These are phyloP conservation scores for Liopterus haemorrhoidalis DNA, from an alignment of 2,888 invertebrate species.

Conservation along the genomic window DNA sequence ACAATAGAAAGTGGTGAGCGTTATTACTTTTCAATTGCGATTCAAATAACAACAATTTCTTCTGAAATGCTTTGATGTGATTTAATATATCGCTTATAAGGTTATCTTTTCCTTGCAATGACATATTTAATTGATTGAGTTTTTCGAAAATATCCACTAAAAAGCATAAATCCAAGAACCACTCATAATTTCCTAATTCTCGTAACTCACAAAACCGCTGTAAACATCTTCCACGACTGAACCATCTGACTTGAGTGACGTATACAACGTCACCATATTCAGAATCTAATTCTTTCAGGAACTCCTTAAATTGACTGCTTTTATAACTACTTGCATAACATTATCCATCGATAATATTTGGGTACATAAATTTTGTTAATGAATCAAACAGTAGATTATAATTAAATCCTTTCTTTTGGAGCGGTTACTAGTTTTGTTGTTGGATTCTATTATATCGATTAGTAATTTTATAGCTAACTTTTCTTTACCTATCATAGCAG, in stretches of 20 bases:
- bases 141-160: constrained; percentile 25
- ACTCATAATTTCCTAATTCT: constrained; percentile 23
- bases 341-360: constrained; percentile 27
- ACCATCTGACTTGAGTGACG: constrained; percentile 25
- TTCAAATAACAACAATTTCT: constrained; percentile 23
- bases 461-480: constrained; percentile 22
- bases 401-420: constrained; percentile 25
- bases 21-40: constrained; percentile 22
- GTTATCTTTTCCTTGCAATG: constrained; percentile 20
- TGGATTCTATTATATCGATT: constrained; percentile 21
- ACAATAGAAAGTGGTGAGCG: constrained; percentile 22
- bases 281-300: constrained; percentile 23
- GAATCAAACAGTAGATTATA: constrained; percentile 16
- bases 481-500: constrained; percentile 24
- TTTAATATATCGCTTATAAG: constrained; percentile 22
- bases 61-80: constrained; percentile 19
- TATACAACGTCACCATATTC: constrained; percentile 25
- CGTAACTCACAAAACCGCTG: constrained; percentile 23
- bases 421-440: constrained; percentile 24
- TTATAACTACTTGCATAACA: constrained; percentile 20
- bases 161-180: constrained; percentile 25
- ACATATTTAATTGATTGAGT: constrained; percentile 24
- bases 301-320: constrained; percentile 12
- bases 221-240: constrained; percentile 25
- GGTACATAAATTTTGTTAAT: constrained; percentile 25